Evolutionary conservation across 1,140 invertebrate genomes (phyloP).

Genomic region (Microplitis mediator): DNA sequence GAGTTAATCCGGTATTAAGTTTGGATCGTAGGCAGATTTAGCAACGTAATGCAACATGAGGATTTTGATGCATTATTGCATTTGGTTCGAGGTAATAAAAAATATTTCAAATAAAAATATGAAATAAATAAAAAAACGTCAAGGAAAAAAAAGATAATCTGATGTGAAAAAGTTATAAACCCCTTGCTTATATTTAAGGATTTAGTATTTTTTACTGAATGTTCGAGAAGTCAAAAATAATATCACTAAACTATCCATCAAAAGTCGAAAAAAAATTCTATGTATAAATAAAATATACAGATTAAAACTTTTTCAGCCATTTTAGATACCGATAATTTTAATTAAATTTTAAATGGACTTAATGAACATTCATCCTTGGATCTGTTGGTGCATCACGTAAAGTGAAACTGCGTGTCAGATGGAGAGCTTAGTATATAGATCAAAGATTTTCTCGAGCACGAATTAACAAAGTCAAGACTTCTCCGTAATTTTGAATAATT

Average conservation of each 20-base stretch:
- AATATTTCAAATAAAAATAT: conserved; percentile 7
- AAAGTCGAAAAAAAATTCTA: too few species aligned
- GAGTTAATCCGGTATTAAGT: conserved; percentile 35
- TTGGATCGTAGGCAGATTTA: conserved; percentile 34
- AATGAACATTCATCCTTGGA: too few species aligned
- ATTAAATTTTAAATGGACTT: too few species aligned
- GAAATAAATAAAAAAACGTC: not conserved
- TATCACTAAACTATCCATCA: too few species aligned
- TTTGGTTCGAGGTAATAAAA: conserved; percentile 1
- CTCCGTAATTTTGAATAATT: conserved; percentile 45
- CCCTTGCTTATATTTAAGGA: not conserved
- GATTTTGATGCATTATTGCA: conserved; percentile 27
- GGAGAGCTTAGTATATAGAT: not conserved
- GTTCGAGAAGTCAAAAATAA: too few species aligned
- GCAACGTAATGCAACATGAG: conserved; percentile 25
- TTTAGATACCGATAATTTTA: too few species aligned
- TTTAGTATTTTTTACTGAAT: not conserved
- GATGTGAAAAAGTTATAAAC: not conserved
- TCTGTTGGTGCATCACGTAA: too few species aligned
- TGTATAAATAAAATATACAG: too few species aligned
- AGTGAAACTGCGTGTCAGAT: not conserved
- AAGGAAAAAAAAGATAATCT: not conserved
- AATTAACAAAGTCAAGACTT: conserved; percentile 33
- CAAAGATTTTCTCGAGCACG: conserved; percentile 5
- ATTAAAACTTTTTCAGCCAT: too few species aligned